These are phyloP conservation scores for Dolomedes plantarius DNA, from an alignment of 2,888 invertebrate species.

Conservation along the genomic window DNA sequence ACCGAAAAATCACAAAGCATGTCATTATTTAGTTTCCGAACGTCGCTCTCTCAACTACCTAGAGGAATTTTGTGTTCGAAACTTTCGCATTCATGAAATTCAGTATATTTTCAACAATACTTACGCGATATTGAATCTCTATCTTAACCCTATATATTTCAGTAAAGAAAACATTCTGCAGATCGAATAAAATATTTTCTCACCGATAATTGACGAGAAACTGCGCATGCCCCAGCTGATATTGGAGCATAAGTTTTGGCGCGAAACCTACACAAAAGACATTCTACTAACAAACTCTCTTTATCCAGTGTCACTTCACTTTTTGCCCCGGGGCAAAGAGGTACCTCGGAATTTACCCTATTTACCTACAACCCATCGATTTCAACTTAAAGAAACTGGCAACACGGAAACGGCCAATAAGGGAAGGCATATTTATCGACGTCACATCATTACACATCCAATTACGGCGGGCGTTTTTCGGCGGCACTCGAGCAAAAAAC, in stretches of 20 bases:
- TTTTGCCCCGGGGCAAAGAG: conserved; percentile 1
- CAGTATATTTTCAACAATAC: neutral
- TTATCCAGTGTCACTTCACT: conserved; percentile 35
- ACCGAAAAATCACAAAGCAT: too few relatives aligned
- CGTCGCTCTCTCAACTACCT: too few relatives aligned
- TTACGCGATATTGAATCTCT: conserved; percentile 6
- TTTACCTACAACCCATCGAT: conserved; percentile 64
- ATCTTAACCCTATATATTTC: neutral
- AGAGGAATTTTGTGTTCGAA: neutral
- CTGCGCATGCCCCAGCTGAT: conserved; percentile 24
- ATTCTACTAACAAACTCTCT: conserved; percentile 59
- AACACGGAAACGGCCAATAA: conserved; percentile 38
- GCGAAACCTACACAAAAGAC: conserved; percentile 1
- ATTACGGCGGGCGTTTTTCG: conserved; percentile 65
- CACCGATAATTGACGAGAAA: conserved; percentile 39
- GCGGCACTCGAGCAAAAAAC: conserved; percentile 68
- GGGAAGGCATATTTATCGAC: conserved; percentile 68
- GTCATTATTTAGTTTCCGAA: too few relatives aligned
- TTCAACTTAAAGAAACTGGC: conserved; percentile 57
- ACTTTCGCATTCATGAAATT: neutral
- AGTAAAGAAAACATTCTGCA: neutral
- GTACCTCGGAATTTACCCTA: conserved; percentile 29
- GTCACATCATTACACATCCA: conserved; percentile 71
- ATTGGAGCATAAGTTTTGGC: conserved; percentile 12
- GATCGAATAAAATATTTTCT: conserved; percentile 21